phyloP scores from a whole-genome alignment of 2,888 invertebrate genomes.

The Lithosia quadra region DNA sequence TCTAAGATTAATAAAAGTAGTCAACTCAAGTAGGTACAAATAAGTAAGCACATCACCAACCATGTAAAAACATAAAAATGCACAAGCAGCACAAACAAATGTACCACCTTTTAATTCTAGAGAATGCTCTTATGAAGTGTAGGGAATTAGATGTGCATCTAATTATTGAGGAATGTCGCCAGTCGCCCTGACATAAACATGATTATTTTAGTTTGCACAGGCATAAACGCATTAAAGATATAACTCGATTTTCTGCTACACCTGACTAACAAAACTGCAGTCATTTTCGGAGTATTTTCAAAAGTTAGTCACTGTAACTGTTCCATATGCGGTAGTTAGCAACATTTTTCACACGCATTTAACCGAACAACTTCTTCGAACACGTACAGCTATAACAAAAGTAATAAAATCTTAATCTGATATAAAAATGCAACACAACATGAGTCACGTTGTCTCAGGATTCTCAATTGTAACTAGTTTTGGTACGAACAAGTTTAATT shows the following conservation, averaged over 20 bases:
- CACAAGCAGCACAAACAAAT: background rate
- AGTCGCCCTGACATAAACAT: background rate
- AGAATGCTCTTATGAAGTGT: background rate
- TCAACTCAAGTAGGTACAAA: background rate
- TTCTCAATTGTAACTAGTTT: conserved; percentile 32
- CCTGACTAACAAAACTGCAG: conserved; percentile 13
- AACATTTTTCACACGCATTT: conserved; percentile 43
- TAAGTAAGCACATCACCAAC: background rate
- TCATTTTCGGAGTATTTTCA: conserved; percentile 14
- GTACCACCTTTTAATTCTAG: background rate
- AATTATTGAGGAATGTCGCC: background rate
- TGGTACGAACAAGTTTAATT: conserved; percentile 34
- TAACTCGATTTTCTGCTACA: conserved; percentile 13
- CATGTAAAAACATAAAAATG: background rate
- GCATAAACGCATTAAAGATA: background rate
- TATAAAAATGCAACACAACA: conserved; percentile 20
- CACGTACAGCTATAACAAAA: conserved; percentile 30
- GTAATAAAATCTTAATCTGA: conserved; percentile 21
- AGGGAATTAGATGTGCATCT: background rate
- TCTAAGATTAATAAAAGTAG: background rate
- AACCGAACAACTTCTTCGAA: conserved; percentile 23
- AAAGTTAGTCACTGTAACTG: conserved; percentile 14
- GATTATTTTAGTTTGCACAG: background rate
- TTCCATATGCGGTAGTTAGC: conserved; percentile 22
- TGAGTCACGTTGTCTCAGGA: conserved; percentile 20